These are phyloP conservation scores for Aporophyla lueneburgensis DNA, from an alignment of 2,888 invertebrate species.

Conservation along the genomic window DNA sequence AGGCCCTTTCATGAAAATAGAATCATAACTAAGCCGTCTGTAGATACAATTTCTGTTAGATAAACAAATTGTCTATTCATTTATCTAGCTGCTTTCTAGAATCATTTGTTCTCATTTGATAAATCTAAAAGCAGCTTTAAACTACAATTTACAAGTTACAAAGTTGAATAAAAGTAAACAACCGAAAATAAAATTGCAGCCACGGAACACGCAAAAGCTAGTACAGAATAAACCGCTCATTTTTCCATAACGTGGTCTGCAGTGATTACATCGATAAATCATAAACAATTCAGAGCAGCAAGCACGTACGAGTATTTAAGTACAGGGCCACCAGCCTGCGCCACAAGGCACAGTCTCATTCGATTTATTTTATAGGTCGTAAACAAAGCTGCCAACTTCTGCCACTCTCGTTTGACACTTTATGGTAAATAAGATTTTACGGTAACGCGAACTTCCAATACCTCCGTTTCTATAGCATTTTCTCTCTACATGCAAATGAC, in stretches of 20 bases:
- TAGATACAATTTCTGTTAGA: not conserved
- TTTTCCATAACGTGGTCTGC: conserved; percentile 46
- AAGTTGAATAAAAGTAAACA: conserved; percentile 18
- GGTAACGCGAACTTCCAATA: conserved; percentile 80
- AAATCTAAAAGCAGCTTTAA: not conserved
- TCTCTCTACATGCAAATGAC: conserved; percentile 83
- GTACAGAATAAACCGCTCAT: conserved; percentile 40
- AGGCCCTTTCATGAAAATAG: conserved; percentile 12
- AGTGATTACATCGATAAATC: conserved; percentile 55
- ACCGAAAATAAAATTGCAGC: conserved; percentile 3
- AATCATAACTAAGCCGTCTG: conserved; percentile 13
- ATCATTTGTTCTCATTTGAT: not conserved
- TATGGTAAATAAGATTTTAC: conserved; percentile 88
- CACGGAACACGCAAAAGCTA: conserved; percentile 5
- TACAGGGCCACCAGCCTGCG: conserved; percentile 52
- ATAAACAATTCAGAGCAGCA: conserved; percentile 52
- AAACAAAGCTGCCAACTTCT: conserved; percentile 86
- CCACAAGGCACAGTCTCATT: conserved; percentile 79
- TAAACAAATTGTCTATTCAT: not conserved
- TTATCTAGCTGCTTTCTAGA: not conserved
- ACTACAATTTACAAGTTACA: not conserved
- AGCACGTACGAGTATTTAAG: conserved; percentile 57
- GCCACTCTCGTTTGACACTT: conserved; percentile 85
- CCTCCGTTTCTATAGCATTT: conserved; percentile 78
- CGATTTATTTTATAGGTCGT: conserved; percentile 89